Evolutionary conservation across 2,797 vertebrate species (phyloP).

Genomic region (Danio choprae): DNA sequence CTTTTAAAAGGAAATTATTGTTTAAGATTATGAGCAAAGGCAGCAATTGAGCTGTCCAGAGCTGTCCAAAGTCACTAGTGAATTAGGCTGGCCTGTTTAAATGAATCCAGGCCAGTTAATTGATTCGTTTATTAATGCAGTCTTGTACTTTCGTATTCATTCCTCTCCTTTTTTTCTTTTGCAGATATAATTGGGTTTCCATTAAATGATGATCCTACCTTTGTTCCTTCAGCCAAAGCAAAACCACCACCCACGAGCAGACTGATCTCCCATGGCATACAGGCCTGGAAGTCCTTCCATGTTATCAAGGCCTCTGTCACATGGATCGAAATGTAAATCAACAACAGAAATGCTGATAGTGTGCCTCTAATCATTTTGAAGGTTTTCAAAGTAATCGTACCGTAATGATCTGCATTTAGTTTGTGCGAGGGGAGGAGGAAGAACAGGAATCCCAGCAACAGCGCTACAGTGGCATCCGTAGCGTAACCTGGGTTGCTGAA

Average conservation of each 20-base stretch:
- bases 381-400: constrained; percentile 63
- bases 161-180: not conserved
- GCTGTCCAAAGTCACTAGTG: not conserved
- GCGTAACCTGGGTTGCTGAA: constrained; percentile 79
- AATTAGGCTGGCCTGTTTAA: constrained; percentile 33
- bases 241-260: constrained; percentile 93
- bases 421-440: constrained; percentile 86
- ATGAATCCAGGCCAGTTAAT: constrained; percentile 7
- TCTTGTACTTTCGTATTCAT: not conserved
- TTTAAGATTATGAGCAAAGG: constrained; percentile 30
- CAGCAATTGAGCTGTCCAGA: constrained; percentile 37
- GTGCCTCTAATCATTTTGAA: not conserved
- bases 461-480: constrained; percentile 88
- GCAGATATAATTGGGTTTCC: not conserved
- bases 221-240: constrained; percentile 89
- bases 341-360: constrained; percentile 34
- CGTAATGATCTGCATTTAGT: constrained; percentile 72
- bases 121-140: constrained; percentile 11
- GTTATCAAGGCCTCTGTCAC: constrained; percentile 84
- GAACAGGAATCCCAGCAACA: constrained; percentile 86
- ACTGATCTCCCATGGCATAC: constrained; percentile 93
- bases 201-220: constrained; percentile 77
- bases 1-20: constrained; percentile 21
- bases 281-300: constrained; percentile 92
- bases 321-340: constrained; percentile 67